phyloP scores from a whole-genome alignment of 1,140 invertebrate species.

The Meloidogyne hapla region DNA sequence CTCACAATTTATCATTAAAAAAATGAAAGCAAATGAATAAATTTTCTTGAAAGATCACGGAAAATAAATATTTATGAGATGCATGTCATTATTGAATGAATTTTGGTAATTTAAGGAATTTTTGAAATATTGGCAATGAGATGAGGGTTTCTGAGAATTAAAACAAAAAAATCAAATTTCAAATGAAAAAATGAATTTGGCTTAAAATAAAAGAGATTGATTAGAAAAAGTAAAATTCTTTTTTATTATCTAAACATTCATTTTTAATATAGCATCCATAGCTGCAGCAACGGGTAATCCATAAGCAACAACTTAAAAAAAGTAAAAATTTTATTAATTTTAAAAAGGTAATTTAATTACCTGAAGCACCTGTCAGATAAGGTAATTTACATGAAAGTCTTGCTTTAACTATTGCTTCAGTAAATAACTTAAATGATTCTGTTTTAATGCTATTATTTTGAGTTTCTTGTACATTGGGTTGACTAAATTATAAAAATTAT shows the following conservation, averaged over 20 bases:
- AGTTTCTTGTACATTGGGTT: neutral
- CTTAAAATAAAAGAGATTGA: neutral
- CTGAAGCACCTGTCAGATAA: constrained; percentile 53
- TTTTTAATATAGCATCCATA: neutral
- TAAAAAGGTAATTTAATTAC: no score
- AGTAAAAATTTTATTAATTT: no score
- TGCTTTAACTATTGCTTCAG: constrained; percentile 50
- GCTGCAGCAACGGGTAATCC: constrained; percentile 43
- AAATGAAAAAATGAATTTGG: neutral
- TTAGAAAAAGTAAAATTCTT: neutral
- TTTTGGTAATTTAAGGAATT: neutral
- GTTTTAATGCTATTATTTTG: neutral
- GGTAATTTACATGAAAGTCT: constrained; percentile 45
- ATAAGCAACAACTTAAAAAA: constrained; percentile 57
- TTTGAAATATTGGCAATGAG: neutral
- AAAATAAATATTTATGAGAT: neutral
- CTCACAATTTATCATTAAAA: neutral
- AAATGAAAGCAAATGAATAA: neutral
- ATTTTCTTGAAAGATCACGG: neutral
- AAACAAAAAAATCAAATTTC: neutral
- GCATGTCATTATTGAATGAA: neutral
- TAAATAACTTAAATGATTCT: constrained; percentile 42
- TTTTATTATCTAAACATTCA: neutral
- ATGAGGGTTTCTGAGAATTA: neutral
- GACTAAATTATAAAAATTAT: constrained; percentile 9